Evolutionary conservation across 37 sponge, comb jelly and placozoan genomes (phyloP), one percentile per base, ranked within the genome.

Genomic region (Chondrosia reniformis): DNA sequence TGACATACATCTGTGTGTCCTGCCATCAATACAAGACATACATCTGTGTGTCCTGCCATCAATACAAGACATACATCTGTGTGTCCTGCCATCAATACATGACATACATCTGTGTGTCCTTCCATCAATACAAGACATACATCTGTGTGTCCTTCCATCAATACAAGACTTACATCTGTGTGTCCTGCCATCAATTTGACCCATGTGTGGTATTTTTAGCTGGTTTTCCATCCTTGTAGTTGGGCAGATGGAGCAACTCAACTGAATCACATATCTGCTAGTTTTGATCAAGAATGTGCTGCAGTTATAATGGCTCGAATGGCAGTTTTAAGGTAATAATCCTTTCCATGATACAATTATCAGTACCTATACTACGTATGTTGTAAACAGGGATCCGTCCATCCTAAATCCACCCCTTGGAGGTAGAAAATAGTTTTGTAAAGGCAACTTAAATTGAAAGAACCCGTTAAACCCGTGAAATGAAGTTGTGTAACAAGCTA

Each of bases 221-320:
- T 22, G 8, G 5, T 7, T 5, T 28, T 67, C 5, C 19, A 22
- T 67, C 7, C 28, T 24, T 74, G 8, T 57, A 96, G 97, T 34
- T 97, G 93, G 93, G 94, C 88, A n/a, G 97, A 97, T 84, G 89
- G 89, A 33, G 87, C 89, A 4, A 87, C 94, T 10, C 91, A 87
- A 55, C 75, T 89, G 24, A 79, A 81, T 21, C 89, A 93, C 66
- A 83, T 99, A 3, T 62, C 87, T 1, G 91, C 88, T 45, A 87
- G 96, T 34, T 99, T 95, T 87, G 99, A 99, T 77, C 99, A 99
- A 78, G 99, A 99, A 74, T 55, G 76, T 9, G 87, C 94, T 58
- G 96, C 99, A 3, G 99, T 89, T 25, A 66, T 93, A 42, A 84
- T 99, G 90, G 96, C 99, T 0, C 71, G 99, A 22, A 86, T 95